phyloP scores from a whole-genome alignment of 2,888 invertebrate species.

The Ypsolopha scabrella region DNA sequence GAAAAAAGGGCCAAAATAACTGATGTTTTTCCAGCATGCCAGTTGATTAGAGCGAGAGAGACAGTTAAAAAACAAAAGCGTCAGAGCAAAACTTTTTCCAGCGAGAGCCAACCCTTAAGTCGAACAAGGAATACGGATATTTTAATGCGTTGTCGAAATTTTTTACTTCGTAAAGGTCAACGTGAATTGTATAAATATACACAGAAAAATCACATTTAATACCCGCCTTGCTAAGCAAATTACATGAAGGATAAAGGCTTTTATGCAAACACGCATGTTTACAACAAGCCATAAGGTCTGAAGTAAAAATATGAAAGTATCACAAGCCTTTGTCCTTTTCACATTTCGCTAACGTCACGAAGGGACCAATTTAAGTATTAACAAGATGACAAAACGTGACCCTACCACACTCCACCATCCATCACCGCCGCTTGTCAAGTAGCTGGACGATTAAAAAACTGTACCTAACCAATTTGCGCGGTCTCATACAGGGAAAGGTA shows the following conservation, averaged over 20 bases:
- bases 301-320: background rate
- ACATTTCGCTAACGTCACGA: conserved; percentile 53
- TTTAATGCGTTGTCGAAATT: too few relatives aligned
- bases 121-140: too few relatives aligned
- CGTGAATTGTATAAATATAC: too few relatives aligned
- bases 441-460: conserved; percentile 61
- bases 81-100: too few relatives aligned
- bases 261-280: background rate
- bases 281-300: background rate
- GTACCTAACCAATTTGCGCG: conserved; percentile 45
- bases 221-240: background rate
- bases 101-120: too few relatives aligned
- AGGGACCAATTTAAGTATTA: conserved; percentile 66
- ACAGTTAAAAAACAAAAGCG: too few relatives aligned
- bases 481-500: conserved; percentile 37
- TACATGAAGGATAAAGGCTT: background rate
- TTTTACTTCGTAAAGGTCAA: too few relatives aligned
- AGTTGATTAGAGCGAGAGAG: too few relatives aligned
- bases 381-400: conserved; percentile 70
- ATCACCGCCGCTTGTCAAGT: conserved; percentile 61
- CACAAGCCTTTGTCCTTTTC: conserved; percentile 11
- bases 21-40: too few relatives aligned
- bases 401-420: conserved; percentile 48
- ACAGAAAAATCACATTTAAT: background rate
- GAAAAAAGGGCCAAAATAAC: too few relatives aligned